A percentile compares a stretch with the other conserved stretches of the same genome.
Conservation (phyloP, 2,888 invertebrate genomes). For the Cantharis rufa region DNA sequence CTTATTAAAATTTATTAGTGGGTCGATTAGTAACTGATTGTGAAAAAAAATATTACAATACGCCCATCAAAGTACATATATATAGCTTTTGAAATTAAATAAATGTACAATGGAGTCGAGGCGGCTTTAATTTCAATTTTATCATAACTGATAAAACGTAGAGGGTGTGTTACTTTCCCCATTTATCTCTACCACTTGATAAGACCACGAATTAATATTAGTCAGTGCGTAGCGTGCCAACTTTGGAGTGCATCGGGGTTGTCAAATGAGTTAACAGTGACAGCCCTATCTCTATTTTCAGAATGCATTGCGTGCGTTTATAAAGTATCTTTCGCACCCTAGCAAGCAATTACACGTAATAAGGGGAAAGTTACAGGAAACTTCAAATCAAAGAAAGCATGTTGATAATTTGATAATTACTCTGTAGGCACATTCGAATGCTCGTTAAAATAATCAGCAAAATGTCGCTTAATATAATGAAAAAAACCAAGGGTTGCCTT, state of each 20-base stretch:
- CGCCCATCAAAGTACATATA: neutral
- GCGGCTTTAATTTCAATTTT: conserved; percentile 6
- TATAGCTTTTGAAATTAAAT: neutral
- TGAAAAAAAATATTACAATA: neutral
- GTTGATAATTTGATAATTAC: neutral
- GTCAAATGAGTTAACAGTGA: conserved; percentile 24
- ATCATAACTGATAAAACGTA: conserved; percentile 6
- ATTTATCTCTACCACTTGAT: conserved; percentile 23
- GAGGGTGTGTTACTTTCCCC: conserved; percentile 15
- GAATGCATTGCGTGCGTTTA: conserved; percentile 18
- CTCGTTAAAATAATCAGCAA: neutral
- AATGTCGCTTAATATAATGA: neutral
- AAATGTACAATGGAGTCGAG: neutral
- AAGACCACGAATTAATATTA: conserved; percentile 25
- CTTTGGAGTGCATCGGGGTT: conserved; percentile 22
- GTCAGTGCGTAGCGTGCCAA: conserved; percentile 19
- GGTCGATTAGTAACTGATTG: too few relatives aligned
- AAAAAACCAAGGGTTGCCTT: neutral
- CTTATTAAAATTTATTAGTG: too few relatives aligned
- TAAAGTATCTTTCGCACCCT: conserved; percentile 1
- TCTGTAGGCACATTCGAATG: neutral
- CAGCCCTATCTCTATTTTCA: conserved; percentile 25
- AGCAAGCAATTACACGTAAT: neutral
- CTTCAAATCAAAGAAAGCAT: neutral
- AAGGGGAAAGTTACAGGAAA: neutral